Base-by-base conservation (phyloP, 2,888 invertebrate genomes). In the Carcina quercana region DNA sequence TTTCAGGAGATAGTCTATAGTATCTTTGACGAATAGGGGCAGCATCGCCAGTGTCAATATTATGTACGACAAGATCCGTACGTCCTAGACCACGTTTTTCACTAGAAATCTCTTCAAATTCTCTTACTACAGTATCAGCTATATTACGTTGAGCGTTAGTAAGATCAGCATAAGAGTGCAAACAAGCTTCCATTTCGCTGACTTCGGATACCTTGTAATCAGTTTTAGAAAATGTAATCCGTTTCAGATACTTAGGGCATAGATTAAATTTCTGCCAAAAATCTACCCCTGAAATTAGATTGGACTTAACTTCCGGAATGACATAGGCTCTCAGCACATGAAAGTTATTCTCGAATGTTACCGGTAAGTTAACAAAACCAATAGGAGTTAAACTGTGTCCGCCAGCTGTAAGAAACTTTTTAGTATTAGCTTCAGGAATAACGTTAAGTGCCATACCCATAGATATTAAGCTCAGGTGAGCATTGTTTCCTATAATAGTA, bases 1-100 rank as follows among this genome's bases (percentile, higher is more conserved):
- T 53, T 19, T 44, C 46, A 0, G 47, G 48, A 2, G 49, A 46
- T 34, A 53, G 26, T 1, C 45, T 13, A 25, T 53, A 50, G 19
- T 45, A 45, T 5, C 52, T 21, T 21, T 50, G 49, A 10, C 34
- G 27, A 14, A 49, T 42, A 13, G 51, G 51, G 0, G 13, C 14
- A n/a, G 45, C 25, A 24, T 46, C 34, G 2, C 46, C 46, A 21
- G 49, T 49, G 26, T 49, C 39, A 11, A 51, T 49, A 8, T 13
- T 12, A 31, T 51, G 51, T 1, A 19, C 28, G 7, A 44, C 38
- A n/a, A 44, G 20, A 14, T 27, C 5, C 5, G 47, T 47, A 10
- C 43, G 13, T 20, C 48, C 49, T 13, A 49, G 28, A 8, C 47
- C 47, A 13, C 19, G 34, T 7, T 24, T 7, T 29, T 40, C 39